Evolutionary conservation across 2,113 vertebrate species (phyloP), one percentile per base, ranked within the genome.

Genomic region (Oplegnathus fasciatus): DNA sequence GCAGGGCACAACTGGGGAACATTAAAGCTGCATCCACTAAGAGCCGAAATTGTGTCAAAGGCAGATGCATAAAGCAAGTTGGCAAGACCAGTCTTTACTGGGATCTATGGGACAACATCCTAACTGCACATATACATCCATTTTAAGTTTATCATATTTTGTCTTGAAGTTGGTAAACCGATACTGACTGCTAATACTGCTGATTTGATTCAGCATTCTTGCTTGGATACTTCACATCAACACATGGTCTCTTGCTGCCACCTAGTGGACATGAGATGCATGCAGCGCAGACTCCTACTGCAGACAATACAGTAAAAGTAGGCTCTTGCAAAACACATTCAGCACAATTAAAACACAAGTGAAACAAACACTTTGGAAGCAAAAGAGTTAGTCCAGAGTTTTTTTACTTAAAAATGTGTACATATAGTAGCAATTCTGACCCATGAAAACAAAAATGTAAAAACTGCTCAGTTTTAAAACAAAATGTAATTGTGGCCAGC

Each of bases 361-460:
- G 32, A 65, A 30, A 61, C 3, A 52, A 69, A 46, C 14, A 65
- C 62, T 18, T 46, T 6, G 14, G 11, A 54, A 14, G 2, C 46
- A 75, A 0, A n/a, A 75, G 10, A 28, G 5, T 65, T 42, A 64
- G 9, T 70, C 20, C 18, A 22, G 17, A 4, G 3, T 67, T n/a
- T 71, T 78, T 93, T 92, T 87, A 93, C 80, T 94, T 84, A 79
- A 92, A 93, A 94, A 93, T 86, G 86, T 91, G 69, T 73, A 91
- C 85, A 94, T 75, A 82, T 78, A 67, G 55, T 54, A 79, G 64
- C 71, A 82, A 78, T 66, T 93, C 74, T 28, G 67, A 88, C 57
- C 75, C 82, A 88, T 79, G 44, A 84, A 85, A 92, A 91, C 46
- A 5, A 92, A 91, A 84, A 74, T 80, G 78, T 87, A 92, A 84